A percentile compares a stretch with the other conserved stretches of the same genome.
Evolutionary conservation across 2,888 invertebrate species (phyloP).

Genomic region (Rhagophthalmus giganteus): DNA sequence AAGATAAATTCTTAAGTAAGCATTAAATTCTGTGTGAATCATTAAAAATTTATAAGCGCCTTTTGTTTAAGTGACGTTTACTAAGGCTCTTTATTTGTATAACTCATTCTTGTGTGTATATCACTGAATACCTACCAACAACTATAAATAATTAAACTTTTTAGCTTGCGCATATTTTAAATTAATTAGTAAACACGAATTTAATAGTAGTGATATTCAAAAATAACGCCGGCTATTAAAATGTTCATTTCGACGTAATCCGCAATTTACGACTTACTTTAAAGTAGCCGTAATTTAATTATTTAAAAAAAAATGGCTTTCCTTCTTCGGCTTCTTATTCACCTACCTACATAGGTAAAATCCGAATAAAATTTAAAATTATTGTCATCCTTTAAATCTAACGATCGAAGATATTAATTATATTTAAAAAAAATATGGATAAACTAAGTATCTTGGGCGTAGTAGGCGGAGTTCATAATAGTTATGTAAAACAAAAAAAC

Average conservation of each 20-base stretch:
- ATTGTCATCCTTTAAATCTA: too few species aligned
- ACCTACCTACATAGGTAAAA: too few species aligned
- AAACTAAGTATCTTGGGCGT: too few species aligned
- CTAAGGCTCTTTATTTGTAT: neutral
- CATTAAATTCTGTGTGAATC: constrained; percentile 20
- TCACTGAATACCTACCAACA: neutral
- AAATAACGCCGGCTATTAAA: neutral
- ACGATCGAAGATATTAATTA: too few species aligned
- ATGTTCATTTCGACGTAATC: neutral
- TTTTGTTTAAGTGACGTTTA: constrained; percentile 10
- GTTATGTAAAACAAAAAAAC: too few species aligned
- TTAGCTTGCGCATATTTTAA: neutral
- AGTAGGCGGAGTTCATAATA: too few species aligned
- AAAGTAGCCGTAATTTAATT: neutral
- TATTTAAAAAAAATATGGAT: too few species aligned
- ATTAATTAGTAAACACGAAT: neutral
- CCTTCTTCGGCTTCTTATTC: too few species aligned
- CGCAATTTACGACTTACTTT: neutral
- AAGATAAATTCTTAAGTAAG: constrained; percentile 17
- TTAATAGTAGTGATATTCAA: neutral
- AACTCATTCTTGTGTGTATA: neutral
- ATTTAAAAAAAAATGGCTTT: neutral
- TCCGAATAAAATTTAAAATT: too few species aligned
- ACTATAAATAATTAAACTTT: neutral
- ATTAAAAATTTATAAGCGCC: constrained; percentile 19